Evolutionary conservation across 2,888 invertebrate species (phyloP), one percentile per base, ranked within the genome.

Genomic region (Orchesellides sinensis): DNA sequence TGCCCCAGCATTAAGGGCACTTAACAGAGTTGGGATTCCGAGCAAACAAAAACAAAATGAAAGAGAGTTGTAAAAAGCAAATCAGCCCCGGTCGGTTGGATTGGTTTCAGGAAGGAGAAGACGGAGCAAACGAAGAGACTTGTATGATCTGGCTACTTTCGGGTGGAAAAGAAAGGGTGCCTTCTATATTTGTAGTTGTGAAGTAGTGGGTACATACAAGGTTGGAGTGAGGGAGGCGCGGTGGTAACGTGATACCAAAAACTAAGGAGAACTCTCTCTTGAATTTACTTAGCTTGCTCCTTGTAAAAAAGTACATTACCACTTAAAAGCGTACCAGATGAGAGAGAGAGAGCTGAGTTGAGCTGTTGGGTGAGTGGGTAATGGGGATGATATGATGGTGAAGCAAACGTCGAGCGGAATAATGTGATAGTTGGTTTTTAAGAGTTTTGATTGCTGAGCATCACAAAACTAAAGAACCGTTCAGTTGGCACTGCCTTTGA

Each of bases 1-100:
- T 87, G 85, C 85, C 84, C 80, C 80, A 84, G 85, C 87, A 86
- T 87, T 87, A 87, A 86, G 84, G 85, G 82, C 86, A 85, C 83
- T 86, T 85, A 87, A 86, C 86, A 86, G 84, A 85, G 87, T 85
- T 87, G 86, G 87, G 69, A 78, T 86, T 85, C 84, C 84, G 86
- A 83, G 87, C 85, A 87, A 87, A 87, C 86, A 87, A 83, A 87
- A 84, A 83, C 83, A 74, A 82, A 77, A 77, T 66, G 61, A 78
- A 69, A 61, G 47, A 23, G 45, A 63, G 68, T 21, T 54, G 54
- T 54, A 79, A 32, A 68, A 49, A 35, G 75, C 27, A 56, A 68
- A 54, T 66, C 10, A 68, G 32, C 21, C 52, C 56, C 35, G 21
- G 19, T 35, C 63, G 29, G 63, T 52, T 35, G 35, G 52, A 35